Evolutionary conservation across 2,888 invertebrate genomes (phyloP).

Genomic region (Muschampia plurimacula): DNA sequence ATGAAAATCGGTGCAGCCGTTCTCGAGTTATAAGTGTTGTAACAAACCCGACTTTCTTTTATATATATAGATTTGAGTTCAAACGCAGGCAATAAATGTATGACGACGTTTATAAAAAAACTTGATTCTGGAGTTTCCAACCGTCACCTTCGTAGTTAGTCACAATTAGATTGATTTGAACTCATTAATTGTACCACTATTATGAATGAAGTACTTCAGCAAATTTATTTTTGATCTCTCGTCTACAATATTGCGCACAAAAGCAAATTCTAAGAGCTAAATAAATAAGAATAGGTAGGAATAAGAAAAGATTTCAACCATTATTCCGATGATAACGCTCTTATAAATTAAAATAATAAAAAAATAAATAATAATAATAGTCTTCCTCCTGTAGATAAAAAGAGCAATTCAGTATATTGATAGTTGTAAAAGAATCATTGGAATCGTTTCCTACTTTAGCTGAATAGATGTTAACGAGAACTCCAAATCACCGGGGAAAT

Average conservation of each 20-base stretch:
- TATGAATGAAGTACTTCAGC: no score
- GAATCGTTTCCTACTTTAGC: constrained; percentile 52
- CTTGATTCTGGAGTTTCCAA: no score
- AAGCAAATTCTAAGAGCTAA: neutral
- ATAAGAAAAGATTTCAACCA: neutral
- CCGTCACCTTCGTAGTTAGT: no score
- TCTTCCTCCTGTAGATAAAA: constrained; percentile 12
- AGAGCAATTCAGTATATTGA: constrained; percentile 38
- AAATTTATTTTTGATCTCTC: no score
- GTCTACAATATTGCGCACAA: no score
- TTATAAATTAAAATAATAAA: neutral
- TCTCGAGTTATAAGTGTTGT: no score
- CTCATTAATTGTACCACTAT: no score
- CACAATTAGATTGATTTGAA: no score
- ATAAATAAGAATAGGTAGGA: no score
- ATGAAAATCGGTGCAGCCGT: no score
- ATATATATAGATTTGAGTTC: neutral
- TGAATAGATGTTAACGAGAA: constrained; percentile 76
- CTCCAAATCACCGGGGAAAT: constrained; percentile 69
- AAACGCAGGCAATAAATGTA: neutral
- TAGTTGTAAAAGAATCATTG: constrained; percentile 43
- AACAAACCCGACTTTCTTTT: no score
- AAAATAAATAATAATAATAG: neutral
- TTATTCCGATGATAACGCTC: neutral
- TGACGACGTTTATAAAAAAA: neutral